A percentile compares a stretch with the other conserved stretches of the same genome.
Conservation (phyloP, 1,140 invertebrate species). For the Drosophila azteca region DNA sequence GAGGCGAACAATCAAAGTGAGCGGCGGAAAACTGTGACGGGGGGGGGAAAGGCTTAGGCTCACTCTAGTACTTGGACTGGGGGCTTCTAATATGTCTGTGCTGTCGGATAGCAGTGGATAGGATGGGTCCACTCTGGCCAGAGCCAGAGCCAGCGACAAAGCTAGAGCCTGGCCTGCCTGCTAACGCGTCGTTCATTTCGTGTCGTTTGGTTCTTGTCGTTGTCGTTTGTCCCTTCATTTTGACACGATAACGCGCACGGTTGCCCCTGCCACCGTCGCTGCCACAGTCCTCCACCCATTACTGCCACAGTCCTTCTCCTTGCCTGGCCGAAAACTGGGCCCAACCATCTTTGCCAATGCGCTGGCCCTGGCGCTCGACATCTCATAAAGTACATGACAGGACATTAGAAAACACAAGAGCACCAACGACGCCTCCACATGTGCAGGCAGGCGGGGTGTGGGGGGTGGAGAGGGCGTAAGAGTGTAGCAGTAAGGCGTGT, state of each 20-base stretch:
- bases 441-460: no score
- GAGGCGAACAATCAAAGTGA: conserved; percentile 67
- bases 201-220: conserved; percentile 76
- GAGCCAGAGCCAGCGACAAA: no score
- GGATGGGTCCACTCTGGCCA: conserved; percentile 11
- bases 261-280: conserved; percentile 18
- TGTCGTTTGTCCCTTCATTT: conserved; percentile 81
- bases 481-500: conserved; percentile 15
- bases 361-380: conserved; percentile 79
- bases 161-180: conserved; percentile 8
- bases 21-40: conserved; percentile 8
- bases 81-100: conserved; percentile 45
- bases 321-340: neutral
- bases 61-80: conserved; percentile 3
- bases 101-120: neutral
- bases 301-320: neutral
- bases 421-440: conserved; percentile 66
- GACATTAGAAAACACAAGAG: conserved; percentile 79
- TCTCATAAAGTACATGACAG: conserved; percentile 83
- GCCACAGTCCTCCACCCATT: neutral
- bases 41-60: conserved; percentile 29
- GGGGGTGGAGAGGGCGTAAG: neutral
- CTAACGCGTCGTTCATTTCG: conserved; percentile 52
- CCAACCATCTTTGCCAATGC: conserved; percentile 76
- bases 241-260: conserved; percentile 78